phyloP scores from a whole-genome alignment of 2,113 vertebrate species.

The Forbesichthys agassizii region DNA sequence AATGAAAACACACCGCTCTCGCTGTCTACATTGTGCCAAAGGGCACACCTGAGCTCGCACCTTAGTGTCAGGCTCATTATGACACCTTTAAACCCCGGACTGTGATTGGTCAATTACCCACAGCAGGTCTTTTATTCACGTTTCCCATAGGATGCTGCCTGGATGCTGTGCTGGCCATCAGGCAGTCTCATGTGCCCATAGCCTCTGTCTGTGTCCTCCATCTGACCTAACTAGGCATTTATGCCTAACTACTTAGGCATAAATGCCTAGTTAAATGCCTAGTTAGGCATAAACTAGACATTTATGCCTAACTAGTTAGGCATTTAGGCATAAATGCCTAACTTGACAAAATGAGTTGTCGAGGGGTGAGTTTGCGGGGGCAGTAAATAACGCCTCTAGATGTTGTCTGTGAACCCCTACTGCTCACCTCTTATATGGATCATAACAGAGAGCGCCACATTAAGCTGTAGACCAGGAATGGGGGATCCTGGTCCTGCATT shows the following conservation, averaged over 20 bases:
- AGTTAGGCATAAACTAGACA: too few species aligned
- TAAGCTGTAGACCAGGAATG: neutral
- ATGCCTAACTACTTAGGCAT: conserved; percentile 25
- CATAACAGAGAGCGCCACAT: neutral
- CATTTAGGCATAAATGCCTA: neutral
- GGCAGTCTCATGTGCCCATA: conserved; percentile 17
- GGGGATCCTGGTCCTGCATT: too few species aligned
- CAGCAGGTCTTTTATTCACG: too few species aligned
- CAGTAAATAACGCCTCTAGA: conserved; percentile 60
- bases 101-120: too few species aligned
- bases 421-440: conserved; percentile 14
- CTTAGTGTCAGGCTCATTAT: neutral
- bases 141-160: neutral
- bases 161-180: conserved; percentile 16
- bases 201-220: conserved; percentile 56
- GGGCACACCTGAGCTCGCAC: neutral
- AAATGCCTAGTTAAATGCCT: too few species aligned
- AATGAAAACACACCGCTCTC: neutral
- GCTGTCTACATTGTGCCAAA: neutral
- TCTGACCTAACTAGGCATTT: conserved; percentile 74
- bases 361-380: conserved; percentile 33
- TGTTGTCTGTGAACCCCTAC: conserved; percentile 35
- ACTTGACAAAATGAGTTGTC: conserved; percentile 37
- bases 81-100: too few species aligned
- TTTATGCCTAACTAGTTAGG: too few species aligned